Evolutionary conservation across 2,113 vertebrate species (phyloP), one percentile per base, ranked within the genome.

Genomic region (Pluvianellus socialis): DNA sequence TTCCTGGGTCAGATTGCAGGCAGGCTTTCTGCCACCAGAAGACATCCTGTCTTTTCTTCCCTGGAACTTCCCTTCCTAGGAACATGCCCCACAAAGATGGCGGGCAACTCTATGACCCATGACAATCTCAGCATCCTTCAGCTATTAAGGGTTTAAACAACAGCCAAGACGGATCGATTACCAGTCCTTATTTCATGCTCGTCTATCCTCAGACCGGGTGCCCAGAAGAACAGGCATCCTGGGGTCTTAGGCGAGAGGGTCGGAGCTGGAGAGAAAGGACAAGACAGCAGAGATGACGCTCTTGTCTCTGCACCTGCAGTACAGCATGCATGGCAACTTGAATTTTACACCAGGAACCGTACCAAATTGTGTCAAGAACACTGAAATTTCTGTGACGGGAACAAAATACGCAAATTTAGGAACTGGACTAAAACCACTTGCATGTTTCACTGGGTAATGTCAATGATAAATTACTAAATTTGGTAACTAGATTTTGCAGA

Each of bases 401-500:
- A 87, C 40, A 68, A 92, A 92, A 77, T 18, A n/a, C 3, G 15
- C 22, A 49, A 59, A 79, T 61, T 52, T 23, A 84, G 82, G 56
- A 92, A 38, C 32, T 79, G 49, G 56, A 58, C 40, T 76, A 92
- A 50, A 94, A 86, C 12, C 27, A 77, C 21, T 49, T 88, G 63
- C 49, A 35, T 91, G 79, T 91, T 96, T 96, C 14, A 2, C 30
- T 66, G 80, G 12, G 23, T 81, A 91, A 84, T 22, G 49, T 76
- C 62, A 79, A 38, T 53, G 88, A 81, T 72, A 87, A 92, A 92
- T 91, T 72, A 92, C 73, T 49, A 79, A 70, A 91, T 84, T 91
- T 53, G 40, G 82, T 94, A 84, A 86, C 70, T 74, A 72, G 76
- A 81, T 91, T 96, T 95, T 80, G 77, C 35, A 79, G 53, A 91